Percentiles rank a stretch among this genome's conserved stretches.
Evolutionary conservation across 2,113 vertebrate genomes (phyloP).

Genomic region (Corythaixoides concolor): DNA sequence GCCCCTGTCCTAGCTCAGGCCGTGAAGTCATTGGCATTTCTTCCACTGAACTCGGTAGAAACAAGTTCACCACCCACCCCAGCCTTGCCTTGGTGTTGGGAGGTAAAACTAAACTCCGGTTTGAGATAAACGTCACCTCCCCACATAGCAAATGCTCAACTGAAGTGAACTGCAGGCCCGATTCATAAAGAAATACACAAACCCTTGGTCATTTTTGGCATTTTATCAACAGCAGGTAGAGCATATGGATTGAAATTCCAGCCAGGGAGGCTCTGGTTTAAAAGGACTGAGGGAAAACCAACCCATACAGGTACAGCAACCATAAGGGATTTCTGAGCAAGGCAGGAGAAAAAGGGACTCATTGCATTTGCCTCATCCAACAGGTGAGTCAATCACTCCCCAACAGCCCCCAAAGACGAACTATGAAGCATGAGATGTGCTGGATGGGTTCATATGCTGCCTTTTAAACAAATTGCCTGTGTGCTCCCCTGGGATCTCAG

Average conservation of each 20-base stretch:
- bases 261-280: background rate
- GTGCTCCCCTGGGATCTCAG: background rate
- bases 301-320: background rate
- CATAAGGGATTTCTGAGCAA: background rate
- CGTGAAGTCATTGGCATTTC: background rate
- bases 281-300: background rate
- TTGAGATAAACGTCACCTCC: background rate
- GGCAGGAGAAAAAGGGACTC: background rate
- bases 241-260: background rate
- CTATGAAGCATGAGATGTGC: background rate
- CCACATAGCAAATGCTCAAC: background rate
- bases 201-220: background rate
- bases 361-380: background rate
- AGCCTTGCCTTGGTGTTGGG: background rate
- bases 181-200: background rate
- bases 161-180: background rate
- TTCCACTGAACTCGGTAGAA: background rate
- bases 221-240: background rate
- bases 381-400: background rate
- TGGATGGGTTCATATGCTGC: background rate
- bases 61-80: background rate
- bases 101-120: background rate
- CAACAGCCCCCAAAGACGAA: background rate
- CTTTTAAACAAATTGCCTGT: background rate
- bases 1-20: background rate